Conservation (phyloP, 2,888 invertebrate species). For the Polylopha cassiicola region DNA sequence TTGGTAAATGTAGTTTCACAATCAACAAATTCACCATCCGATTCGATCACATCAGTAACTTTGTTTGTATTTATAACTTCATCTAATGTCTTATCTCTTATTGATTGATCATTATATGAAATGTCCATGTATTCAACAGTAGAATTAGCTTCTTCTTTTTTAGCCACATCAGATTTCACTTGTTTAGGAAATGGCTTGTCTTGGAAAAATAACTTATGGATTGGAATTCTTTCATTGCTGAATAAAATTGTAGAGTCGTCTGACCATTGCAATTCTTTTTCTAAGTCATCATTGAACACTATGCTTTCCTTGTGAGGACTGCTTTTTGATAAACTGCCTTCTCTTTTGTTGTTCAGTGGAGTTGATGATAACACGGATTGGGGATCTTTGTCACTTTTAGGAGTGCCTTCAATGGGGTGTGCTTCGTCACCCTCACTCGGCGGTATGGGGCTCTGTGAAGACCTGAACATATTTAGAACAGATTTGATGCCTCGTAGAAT, state of each 20-base stretch:
- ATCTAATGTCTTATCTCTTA: slow-evolving; percentile 36
- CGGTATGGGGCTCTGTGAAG: slow-evolving; percentile 65
- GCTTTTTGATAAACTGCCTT: slow-evolving; percentile 41
- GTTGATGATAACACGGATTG: slow-evolving; percentile 47
- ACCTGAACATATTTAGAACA: slow-evolving; percentile 64
- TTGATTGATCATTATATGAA: slow-evolving; percentile 48
- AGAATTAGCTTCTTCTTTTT: slow-evolving; percentile 34
- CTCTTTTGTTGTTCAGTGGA: slow-evolving; percentile 46
- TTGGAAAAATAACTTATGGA: slow-evolving; percentile 55
- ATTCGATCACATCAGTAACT: slow-evolving; percentile 37
- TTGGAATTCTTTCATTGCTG: slow-evolving; percentile 60
- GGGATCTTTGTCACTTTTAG: slow-evolving; percentile 17
- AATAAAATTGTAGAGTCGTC: slow-evolving; percentile 63
- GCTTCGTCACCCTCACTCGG: slow-evolving; percentile 33
- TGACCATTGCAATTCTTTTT: slow-evolving; percentile 64
- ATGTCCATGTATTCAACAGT: slow-evolving; percentile 63
- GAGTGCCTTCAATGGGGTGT: slow-evolving; percentile 20
- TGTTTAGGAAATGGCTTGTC: slow-evolving; percentile 23
- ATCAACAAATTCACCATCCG: slow-evolving; percentile 65
- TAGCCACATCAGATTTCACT: slow-evolving; percentile 17
- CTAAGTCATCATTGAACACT: slow-evolving; percentile 62
- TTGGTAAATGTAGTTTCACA: slow-evolving; percentile 66
- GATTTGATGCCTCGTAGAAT: slow-evolving; percentile 66
- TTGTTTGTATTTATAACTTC: slow-evolving; percentile 26
- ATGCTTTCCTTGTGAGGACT: slow-evolving; percentile 63